Percentiles rank a stretch among this genome's conserved stretches.
Evolutionary conservation across 2,888 invertebrate genomes (phyloP).

Genomic region (Polyploca ridens): DNA sequence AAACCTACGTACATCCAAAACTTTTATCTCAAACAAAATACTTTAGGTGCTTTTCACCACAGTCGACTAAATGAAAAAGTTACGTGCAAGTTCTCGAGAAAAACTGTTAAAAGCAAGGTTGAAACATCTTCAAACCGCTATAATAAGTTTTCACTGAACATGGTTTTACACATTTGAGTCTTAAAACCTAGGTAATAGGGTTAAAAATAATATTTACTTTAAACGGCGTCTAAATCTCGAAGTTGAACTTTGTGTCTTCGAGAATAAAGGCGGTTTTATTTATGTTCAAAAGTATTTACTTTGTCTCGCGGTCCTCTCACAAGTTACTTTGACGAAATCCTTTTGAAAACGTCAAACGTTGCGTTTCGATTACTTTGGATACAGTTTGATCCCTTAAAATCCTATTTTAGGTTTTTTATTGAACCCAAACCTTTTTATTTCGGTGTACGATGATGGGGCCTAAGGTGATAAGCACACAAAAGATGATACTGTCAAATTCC

Average conservation of each 20-base stretch:
- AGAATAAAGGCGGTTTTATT: neutral
- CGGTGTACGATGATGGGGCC: neutral
- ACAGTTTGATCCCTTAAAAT: neutral
- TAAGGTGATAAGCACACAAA: too few relatives aligned
- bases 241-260: neutral
- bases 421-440: neutral
- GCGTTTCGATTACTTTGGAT: neutral
- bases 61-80: conserved; percentile 2
- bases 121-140: neutral
- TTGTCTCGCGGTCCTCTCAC: neutral
- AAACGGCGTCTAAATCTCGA: neutral
- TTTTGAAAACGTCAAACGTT: neutral
- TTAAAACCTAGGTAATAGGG: neutral
- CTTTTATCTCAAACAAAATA: neutral
- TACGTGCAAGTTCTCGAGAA: neutral
- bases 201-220: neutral
- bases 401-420: neutral
- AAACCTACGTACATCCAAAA: neutral
- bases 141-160: neutral
- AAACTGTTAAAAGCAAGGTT: neutral
- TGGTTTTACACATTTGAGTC: neutral
- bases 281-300: neutral
- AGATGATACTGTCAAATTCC: too few relatives aligned
- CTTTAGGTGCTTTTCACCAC: neutral
- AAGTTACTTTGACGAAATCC: neutral